A percentile compares a stretch with the other conserved stretches of the same genome.
phyloP scores from a whole-genome alignment of 1,140 invertebrate genomes.

The Triops cancriformis region DNA sequence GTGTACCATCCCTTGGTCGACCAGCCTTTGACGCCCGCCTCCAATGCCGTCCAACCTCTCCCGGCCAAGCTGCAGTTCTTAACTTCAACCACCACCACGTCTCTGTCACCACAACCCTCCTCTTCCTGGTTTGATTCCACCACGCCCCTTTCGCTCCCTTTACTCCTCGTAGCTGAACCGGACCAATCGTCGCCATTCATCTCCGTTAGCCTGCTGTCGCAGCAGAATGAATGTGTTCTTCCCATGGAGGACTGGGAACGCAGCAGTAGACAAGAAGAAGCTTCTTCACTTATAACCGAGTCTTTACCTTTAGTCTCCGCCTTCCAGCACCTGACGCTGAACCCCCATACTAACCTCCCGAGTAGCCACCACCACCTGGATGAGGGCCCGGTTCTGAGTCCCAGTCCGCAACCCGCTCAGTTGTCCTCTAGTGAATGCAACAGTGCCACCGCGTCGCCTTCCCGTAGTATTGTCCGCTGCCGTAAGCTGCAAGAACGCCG shows the following conservation, averaged over 20 bases:
- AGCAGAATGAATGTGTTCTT: conserved; percentile 7
- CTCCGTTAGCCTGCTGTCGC: background rate
- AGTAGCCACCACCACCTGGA: background rate
- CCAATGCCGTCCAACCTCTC: background rate
- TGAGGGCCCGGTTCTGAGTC: too few relatives aligned
- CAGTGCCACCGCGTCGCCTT: background rate
- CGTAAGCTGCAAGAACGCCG: conserved; percentile 40
- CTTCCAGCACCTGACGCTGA: conserved; percentile 1
- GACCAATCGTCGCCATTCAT: background rate
- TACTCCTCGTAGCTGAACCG: background rate
- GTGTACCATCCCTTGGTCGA: background rate
- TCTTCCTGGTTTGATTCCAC: background rate
- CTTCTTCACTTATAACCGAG: background rate
- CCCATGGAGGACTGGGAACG: conserved; percentile 11
- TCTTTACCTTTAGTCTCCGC: conserved; percentile 1
- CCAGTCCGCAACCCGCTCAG: background rate
- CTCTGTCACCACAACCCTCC: background rate
- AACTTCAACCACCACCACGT: background rate
- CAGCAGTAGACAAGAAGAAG: background rate
- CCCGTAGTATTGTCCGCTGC: conserved; percentile 19
- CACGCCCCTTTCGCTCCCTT: background rate
- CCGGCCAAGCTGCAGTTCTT: background rate
- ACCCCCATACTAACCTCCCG: background rate
- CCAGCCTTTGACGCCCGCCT: background rate
- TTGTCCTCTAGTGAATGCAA: background rate